Base-by-base conservation (phyloP, 2,113 vertebrate species). In the Notothenia rossii region DNA sequence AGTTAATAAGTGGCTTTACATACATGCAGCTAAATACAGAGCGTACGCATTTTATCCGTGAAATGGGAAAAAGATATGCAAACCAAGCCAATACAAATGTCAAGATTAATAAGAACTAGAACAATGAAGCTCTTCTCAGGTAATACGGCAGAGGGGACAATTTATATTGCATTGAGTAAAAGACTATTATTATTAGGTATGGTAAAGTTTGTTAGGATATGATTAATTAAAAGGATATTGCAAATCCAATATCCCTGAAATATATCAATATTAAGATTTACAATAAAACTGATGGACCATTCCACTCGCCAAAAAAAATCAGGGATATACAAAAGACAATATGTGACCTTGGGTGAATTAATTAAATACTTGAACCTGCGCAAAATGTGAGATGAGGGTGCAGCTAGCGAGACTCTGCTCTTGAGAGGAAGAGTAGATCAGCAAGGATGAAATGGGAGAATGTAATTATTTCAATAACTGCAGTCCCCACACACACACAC, bases 211-310 rank as follows among this genome's bases (percentile, higher is more conserved):
- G 68, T 87, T 74, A 61, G 15, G 48, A 72, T 65, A 69, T 77
- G 48, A 83, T 76, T 71, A 79, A 88, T 86, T 72, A 77, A 82
- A 77, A 36, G 75, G 76, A 88, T 84, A 82, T 36, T 66, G 25
- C 15, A 75, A 84, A 77, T 81, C 77, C 12, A 75, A 76, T 82
- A 67, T 67, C 58, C 5, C 20, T 69, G 9, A 77, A 83, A 33
- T 36, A 22, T 53, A 90, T 75, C 12, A 71, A 80, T 77, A 70
- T 67, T 71, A 70, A 17, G 7, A 72, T 68, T 55, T 13, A 65
- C 10, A 85, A 69, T 69, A 62, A 63, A 55, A 76, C 1, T 0
- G 12, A 29, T 50, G 14, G 20, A 48, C 59, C 2, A 63, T 74
- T 80, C 10, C 79, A 81, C 40, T 70, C 3, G 80, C 3, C 8